These are phyloP conservation scores for Porites lutea DNA, from an alignment of 64 coral and sea anemone genomes.

Conservation along the genomic window DNA sequence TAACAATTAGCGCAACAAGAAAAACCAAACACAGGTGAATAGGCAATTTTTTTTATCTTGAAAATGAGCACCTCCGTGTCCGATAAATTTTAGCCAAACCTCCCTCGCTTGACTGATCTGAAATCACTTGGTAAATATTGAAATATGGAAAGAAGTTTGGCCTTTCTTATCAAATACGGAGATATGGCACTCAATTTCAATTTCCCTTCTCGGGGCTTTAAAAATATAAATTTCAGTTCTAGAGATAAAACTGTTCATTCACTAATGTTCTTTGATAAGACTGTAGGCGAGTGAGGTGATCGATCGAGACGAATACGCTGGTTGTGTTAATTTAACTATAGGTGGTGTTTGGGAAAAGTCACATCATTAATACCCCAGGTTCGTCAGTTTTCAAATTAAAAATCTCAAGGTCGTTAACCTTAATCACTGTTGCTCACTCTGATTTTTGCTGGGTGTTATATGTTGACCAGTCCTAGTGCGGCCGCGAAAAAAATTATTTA, in stretches of 20 bases:
- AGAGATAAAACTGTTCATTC: slow-evolving; percentile 32
- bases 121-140: background rate
- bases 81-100: background rate
- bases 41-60: background rate
- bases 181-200: background rate
- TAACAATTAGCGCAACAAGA: slow-evolving; percentile 18
- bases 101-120: background rate
- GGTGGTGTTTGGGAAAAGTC: background rate
- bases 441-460: background rate
- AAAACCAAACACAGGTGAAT: slow-evolving; percentile 4
- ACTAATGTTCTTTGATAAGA: background rate
- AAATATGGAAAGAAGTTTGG: background rate
- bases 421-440: background rate
- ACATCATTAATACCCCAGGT: background rate
- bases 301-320: background rate
- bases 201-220: slow-evolving; percentile 1
- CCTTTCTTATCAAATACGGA: background rate
- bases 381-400: background rate
- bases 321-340: background rate
- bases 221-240: no score
- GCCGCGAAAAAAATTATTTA: background rate
- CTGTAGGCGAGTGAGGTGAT: background rate
- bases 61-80: background rate
- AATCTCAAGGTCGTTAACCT: background rate
- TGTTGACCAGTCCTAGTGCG: background rate